Conservation (phyloP, 2,113 vertebrate genomes). For the Catharus bicknelli region DNA sequence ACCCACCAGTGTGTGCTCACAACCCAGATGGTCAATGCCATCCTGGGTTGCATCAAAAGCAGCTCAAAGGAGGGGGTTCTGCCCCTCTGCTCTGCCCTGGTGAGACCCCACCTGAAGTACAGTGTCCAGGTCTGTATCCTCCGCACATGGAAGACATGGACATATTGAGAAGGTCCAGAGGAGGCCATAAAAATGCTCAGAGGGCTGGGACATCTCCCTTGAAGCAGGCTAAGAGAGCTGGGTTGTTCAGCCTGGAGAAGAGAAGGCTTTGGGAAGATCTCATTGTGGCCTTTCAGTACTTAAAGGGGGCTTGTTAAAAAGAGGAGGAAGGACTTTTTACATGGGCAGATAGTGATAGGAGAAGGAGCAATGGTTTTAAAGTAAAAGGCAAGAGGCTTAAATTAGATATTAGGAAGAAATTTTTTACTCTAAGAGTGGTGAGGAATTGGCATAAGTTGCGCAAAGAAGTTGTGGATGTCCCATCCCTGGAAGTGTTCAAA, state of each 20-base stretch:
- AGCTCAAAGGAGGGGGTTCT: not conserved
- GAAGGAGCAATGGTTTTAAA: not conserved
- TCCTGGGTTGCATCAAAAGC: not conserved
- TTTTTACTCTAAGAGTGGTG: not conserved
- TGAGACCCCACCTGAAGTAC: not conserved
- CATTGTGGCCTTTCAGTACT: not conserved
- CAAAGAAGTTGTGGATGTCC: not conserved
- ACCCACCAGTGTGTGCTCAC: not conserved
- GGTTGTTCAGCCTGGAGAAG: not conserved
- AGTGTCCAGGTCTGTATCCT: too few species aligned
- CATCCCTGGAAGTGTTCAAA: not conserved
- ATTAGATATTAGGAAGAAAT: not conserved
- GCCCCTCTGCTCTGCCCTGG: not conserved
- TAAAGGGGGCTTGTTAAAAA: not conserved
- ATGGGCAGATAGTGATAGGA: not conserved
- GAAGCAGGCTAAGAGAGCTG: not conserved
- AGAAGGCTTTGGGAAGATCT: not conserved
- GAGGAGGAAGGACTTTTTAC: not conserved
- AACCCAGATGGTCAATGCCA: not conserved
- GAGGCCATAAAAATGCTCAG: not conserved
- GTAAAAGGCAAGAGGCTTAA: not conserved
- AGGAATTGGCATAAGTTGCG: not conserved
- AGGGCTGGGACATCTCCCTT: rapidly evolving
- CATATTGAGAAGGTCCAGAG: rapidly evolving
- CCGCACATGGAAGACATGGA: not conserved